Evolutionary conservation across 2,113 vertebrate species (phyloP).

Genomic region (Passer domesticus): DNA sequence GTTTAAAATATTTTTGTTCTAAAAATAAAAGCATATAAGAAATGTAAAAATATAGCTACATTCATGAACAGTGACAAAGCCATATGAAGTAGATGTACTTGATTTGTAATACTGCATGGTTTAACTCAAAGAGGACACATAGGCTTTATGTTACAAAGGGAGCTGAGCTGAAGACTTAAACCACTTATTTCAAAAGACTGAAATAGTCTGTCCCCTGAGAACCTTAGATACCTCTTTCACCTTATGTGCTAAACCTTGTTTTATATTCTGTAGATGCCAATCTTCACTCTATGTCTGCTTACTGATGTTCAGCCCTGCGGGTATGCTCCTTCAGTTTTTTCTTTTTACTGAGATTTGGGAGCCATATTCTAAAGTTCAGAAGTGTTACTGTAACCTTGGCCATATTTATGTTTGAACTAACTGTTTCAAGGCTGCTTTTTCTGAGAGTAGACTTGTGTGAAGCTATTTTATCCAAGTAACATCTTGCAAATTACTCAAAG

Average conservation of each 20-base stretch:
- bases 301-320: conserved; percentile 33
- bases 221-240: conserved; percentile 21
- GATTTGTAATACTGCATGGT: not conserved
- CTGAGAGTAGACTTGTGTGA: not conserved
- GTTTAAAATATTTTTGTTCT: not conserved
- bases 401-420: not conserved
- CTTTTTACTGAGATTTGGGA: not conserved
- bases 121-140: not conserved
- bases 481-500: not conserved
- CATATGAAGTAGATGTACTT: not conserved
- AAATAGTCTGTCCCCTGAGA: conserved; percentile 36
- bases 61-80: not conserved
- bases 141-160: not conserved
- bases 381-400: not conserved
- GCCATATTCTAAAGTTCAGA: not conserved
- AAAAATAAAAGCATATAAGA: not conserved
- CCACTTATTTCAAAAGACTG: conserved; percentile 36
- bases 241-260: conserved; percentile 46
- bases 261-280: conserved; percentile 43
- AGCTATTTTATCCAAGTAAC: not conserved
- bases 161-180: conserved; percentile 32
- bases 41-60: not conserved
- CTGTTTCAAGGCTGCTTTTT: not conserved
- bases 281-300: conserved; percentile 1
- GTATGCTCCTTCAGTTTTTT: not conserved